phyloP scores from a whole-genome alignment of 2,113 vertebrate species.

The Entelurus aequoreus region DNA sequence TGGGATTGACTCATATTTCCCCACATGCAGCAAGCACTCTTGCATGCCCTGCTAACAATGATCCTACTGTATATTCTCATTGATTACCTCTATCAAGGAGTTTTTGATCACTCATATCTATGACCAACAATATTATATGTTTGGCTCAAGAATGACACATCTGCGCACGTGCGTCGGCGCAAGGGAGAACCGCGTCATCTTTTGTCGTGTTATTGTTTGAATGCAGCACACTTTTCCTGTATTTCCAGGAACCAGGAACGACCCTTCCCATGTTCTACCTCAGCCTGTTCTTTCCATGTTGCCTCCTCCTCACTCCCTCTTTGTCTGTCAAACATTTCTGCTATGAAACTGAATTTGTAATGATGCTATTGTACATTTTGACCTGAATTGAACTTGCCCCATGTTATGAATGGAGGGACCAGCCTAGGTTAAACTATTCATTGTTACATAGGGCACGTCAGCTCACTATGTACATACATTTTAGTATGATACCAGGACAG shows the following conservation, averaged over 20 bases:
- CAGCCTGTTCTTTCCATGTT: constrained; percentile 36
- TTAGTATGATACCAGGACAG: neutral
- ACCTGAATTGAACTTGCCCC: neutral
- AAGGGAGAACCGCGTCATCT: constrained; percentile 35
- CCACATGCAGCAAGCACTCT: constrained; percentile 12
- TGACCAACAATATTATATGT: too few species aligned
- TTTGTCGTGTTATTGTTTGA: constrained; percentile 47
- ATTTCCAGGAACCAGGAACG: constrained; percentile 53
- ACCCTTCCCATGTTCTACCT: constrained; percentile 37
- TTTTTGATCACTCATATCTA: too few species aligned
- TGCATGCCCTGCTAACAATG: constrained; percentile 4
- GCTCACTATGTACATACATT: neutral
- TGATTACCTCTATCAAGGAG: too few species aligned
- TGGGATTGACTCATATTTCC: constrained; percentile 41
- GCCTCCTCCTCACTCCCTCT: constrained; percentile 15
- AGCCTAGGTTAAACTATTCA: constrained; percentile 48
- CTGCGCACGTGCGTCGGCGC: constrained; percentile 19
- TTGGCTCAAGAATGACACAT: neutral
- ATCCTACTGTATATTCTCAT: neutral
- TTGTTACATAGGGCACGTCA: constrained; percentile 6
- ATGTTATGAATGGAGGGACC: constrained; percentile 76
- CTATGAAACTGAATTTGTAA: too few species aligned
- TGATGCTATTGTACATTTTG: neutral
- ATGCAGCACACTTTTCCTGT: constrained; percentile 55
- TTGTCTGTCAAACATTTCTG: constrained; percentile 7